A percentile compares a stretch with the other conserved stretches of the same genome.
Evolutionary conservation across 2,113 vertebrate species (phyloP).

Genomic region (Heliornis fulica): DNA sequence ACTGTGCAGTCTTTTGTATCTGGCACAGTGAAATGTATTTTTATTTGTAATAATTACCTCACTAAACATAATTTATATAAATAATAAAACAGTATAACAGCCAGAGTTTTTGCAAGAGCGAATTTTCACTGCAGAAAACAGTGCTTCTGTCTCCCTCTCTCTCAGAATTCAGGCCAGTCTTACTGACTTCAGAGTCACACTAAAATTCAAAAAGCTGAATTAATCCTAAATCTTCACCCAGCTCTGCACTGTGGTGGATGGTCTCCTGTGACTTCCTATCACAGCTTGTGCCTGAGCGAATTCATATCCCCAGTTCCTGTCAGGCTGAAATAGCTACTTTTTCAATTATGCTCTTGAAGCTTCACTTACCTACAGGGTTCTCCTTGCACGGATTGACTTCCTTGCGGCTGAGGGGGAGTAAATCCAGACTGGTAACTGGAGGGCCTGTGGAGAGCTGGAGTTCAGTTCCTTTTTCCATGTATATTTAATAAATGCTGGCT

Average conservation of each 20-base stretch:
- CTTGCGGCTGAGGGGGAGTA: background rate
- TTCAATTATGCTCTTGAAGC: background rate
- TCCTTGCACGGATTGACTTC: background rate
- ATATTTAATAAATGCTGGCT: background rate
- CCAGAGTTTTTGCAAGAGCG: background rate
- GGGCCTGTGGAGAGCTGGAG: background rate
- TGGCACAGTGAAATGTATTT: background rate
- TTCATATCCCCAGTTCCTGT: background rate
- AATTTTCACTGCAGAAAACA: background rate
- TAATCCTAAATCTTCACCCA: background rate
- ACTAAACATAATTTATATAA: background rate
- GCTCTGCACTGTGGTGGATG: rapidly evolving
- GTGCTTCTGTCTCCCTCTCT: background rate
- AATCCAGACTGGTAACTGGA: background rate
- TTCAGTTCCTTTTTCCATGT: background rate
- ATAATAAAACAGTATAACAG: background rate
- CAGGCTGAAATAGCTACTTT: background rate
- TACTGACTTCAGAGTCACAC: background rate
- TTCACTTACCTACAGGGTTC: background rate
- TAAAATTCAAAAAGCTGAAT: background rate
- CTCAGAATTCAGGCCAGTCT: background rate
- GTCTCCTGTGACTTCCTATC: background rate
- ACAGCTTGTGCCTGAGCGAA: background rate
- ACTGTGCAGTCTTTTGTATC: background rate
- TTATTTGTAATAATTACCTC: background rate